Evolutionary conservation across 2,888 invertebrate species (phyloP).

Genomic region (Himalopsyche kuldschensis): DNA sequence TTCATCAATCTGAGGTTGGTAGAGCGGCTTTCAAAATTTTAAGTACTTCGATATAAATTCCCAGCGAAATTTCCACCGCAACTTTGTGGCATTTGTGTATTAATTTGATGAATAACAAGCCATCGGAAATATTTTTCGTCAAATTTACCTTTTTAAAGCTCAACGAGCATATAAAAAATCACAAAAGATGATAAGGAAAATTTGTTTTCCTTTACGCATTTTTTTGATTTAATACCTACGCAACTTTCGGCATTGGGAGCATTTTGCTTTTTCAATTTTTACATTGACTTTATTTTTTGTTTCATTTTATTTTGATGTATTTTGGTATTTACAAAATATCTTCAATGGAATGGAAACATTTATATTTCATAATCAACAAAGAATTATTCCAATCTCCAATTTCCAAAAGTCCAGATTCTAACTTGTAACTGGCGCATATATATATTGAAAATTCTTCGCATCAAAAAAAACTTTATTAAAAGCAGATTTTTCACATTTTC

Average conservation of each 20-base stretch:
- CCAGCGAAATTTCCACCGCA: not conserved
- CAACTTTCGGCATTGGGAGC: not conserved
- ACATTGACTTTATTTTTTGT: no score
- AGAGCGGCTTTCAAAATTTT: not conserved
- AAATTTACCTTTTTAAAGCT: not conserved
- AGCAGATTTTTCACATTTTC: no score
- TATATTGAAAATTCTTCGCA: no score
- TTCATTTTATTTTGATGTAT: no score
- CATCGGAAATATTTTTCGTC: not conserved
- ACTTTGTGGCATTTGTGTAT: not conserved
- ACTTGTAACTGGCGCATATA: no score
- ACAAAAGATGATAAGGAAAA: not conserved
- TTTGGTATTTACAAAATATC: no score
- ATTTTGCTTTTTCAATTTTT: no score
- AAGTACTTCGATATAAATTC: slow-evolving; percentile 2
- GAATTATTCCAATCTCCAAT: no score
- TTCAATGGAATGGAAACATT: no score
- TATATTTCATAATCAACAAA: no score
- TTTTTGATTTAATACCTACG: not conserved
- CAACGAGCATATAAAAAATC: not conserved
- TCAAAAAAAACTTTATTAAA: no score
- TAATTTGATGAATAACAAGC: not conserved
- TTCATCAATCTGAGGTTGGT: not conserved
- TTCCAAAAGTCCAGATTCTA: no score
- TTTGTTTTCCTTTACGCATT: not conserved